Percentiles rank a stretch among this genome's conserved stretches.
Evolutionary conservation across 2,888 invertebrate species (phyloP).

Genomic region (Clistopyga incitator): DNA sequence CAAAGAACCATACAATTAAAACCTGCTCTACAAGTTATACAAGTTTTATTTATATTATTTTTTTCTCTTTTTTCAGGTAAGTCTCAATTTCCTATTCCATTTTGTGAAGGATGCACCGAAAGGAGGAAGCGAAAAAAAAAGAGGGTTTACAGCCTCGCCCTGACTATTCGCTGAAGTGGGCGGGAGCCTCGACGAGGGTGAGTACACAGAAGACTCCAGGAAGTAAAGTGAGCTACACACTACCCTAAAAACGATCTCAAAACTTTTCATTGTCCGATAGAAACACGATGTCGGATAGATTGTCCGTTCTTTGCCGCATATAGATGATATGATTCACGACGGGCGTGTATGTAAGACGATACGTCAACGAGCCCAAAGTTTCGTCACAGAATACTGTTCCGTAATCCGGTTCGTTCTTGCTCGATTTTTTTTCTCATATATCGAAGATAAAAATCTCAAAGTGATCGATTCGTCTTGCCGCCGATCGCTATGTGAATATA

Average conservation of each 20-base stretch:
- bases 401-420: not conserved
- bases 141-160: constrained; percentile 3
- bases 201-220: constrained; percentile 45
- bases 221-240: constrained; percentile 26
- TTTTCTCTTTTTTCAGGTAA: constrained; percentile 71
- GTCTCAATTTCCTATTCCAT: constrained; percentile 60
- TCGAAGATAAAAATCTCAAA: not conserved
- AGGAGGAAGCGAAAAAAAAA: constrained; percentile 10
- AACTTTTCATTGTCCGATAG: constrained; percentile 14
- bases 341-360: constrained; percentile 22
- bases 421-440: not conserved
- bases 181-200: constrained; percentile 51
- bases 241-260: constrained; percentile 38
- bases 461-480: not conserved
- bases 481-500: not conserved
- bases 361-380: not conserved
- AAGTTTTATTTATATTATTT: constrained; percentile 34
- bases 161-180: constrained; percentile 37
- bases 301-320: not conserved
- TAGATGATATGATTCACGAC: not conserved
- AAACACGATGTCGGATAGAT: constrained; percentile 8
- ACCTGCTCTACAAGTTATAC: not conserved
- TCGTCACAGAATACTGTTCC: constrained; percentile 25
- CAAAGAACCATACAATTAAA: not conserved
- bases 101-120: constrained; percentile 10